Percentiles rank a stretch among this genome's conserved stretches.
phyloP scores from a whole-genome alignment of 1,140 invertebrate genomes.

The Calliopsis andreniformis region DNA sequence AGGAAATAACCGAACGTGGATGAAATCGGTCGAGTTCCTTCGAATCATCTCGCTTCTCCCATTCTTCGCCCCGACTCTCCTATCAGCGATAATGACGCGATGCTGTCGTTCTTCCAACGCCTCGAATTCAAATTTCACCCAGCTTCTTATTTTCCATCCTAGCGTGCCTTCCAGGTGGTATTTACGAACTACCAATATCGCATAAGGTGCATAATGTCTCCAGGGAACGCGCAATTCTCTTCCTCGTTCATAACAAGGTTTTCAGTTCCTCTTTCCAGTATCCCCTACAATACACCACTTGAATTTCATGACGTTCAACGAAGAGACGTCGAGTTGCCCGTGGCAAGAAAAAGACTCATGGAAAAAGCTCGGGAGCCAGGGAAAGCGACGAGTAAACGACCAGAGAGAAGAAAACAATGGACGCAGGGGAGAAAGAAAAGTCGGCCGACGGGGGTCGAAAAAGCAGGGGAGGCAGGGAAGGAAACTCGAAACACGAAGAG shows the following conservation, averaged over 20 bases:
- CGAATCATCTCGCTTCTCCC: conserved; percentile 24
- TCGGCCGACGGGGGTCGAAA: background rate
- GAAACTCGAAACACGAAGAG: conserved; percentile 3
- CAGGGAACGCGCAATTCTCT: background rate
- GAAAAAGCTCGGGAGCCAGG: background rate
- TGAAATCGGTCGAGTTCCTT: conserved; percentile 57
- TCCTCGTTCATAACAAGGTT: background rate
- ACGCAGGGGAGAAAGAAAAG: background rate
- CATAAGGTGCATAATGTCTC: background rate
- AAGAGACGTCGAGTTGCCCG: background rate
- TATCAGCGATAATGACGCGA: conserved; percentile 4
- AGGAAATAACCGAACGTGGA: conserved; percentile 56
- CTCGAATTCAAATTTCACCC: background rate
- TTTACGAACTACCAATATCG: no score
- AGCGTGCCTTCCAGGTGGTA: background rate
- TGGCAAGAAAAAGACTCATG: background rate
- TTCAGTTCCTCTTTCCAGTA: background rate
- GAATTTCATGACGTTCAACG: background rate
- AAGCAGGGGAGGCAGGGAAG: background rate
- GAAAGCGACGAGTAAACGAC: background rate
- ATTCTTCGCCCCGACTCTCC: background rate
- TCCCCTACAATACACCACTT: background rate
- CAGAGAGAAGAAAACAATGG: no score
- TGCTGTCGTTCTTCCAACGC: background rate
- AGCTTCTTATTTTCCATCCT: no score